phyloP scores from a whole-genome alignment of 1,140 invertebrate species.

The Penaeus vannamei region DNA sequence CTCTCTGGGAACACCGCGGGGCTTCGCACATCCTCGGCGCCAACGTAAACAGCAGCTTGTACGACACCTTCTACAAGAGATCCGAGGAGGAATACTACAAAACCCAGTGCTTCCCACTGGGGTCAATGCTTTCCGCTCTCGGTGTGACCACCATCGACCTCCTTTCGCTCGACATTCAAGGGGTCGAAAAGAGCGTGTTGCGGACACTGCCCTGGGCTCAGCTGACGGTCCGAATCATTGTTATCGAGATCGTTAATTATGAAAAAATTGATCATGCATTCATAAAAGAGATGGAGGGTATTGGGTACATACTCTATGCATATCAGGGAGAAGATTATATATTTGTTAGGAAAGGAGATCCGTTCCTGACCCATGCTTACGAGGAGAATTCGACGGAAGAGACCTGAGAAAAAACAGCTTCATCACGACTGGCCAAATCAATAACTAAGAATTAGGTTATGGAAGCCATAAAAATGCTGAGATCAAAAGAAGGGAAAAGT shows the following conservation, averaged over 20 bases:
- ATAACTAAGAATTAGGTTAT: no score
- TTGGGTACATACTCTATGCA: slow-evolving; percentile 42
- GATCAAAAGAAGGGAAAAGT: no score
- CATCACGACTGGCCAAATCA: no score
- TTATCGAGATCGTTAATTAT: slow-evolving; percentile 30
- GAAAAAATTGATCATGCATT: slow-evolving; percentile 40
- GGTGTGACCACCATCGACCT: slow-evolving; percentile 58
- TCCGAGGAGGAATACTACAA: slow-evolving; percentile 32
- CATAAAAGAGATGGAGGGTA: slow-evolving; percentile 50
- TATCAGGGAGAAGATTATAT: not conserved
- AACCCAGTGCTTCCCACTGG: slow-evolving; percentile 54
- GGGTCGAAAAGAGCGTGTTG: slow-evolving; percentile 53
- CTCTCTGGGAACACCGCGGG: not conserved
- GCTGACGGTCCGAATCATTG: slow-evolving; percentile 39
- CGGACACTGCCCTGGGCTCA: slow-evolving; percentile 18
- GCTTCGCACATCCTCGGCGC: not conserved
- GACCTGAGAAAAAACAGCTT: not conserved
- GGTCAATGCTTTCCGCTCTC: slow-evolving; percentile 47
- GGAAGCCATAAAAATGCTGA: no score
- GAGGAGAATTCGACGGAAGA: not conserved
- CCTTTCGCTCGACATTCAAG: slow-evolving; percentile 64
- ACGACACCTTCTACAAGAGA: not conserved
- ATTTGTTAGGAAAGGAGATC: not conserved
- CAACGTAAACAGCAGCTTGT: not conserved
- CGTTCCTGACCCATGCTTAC: not conserved